These are phyloP conservation scores for Mallateleia sp. DNA, from an alignment of 2,888 invertebrate genomes.

Conservation along the genomic window DNA sequence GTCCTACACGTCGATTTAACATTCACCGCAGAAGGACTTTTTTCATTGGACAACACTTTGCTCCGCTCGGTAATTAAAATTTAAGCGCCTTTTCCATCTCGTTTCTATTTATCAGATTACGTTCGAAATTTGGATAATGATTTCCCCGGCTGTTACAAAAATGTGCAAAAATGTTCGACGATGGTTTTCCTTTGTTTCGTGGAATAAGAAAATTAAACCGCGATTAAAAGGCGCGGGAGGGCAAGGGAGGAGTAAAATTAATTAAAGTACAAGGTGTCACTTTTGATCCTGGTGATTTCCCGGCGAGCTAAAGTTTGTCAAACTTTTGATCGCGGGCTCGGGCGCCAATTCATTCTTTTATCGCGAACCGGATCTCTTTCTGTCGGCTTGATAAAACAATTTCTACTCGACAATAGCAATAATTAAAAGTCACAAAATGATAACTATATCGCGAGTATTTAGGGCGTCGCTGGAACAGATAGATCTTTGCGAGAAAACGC, in stretches of 20 bases:
- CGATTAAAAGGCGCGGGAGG: no score
- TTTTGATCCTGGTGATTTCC: constrained; percentile 17
- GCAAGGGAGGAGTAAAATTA: no score
- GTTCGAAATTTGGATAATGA: constrained; percentile 26
- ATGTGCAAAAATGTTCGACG: neutral
- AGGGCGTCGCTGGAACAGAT: constrained; percentile 38
- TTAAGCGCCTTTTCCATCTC: constrained; percentile 48
- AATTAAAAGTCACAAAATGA: constrained; percentile 52
- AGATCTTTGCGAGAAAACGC: constrained; percentile 54
- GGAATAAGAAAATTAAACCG: no score
- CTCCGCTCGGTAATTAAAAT: constrained; percentile 63
- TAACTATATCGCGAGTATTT: constrained; percentile 38
- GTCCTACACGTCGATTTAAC: no score
- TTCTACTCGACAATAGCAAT: constrained; percentile 23
- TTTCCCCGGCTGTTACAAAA: constrained; percentile 21
- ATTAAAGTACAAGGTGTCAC: constrained; percentile 19
- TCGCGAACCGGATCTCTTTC: constrained; percentile 35
- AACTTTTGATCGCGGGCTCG: constrained; percentile 39
- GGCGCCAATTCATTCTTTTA: constrained; percentile 25
- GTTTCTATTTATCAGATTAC: constrained; percentile 49
- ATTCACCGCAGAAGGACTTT: no score
- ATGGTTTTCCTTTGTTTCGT: neutral
- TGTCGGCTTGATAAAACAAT: constrained; percentile 26
- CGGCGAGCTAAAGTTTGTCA: constrained; percentile 15
- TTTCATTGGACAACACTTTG: no score